Conservation (phyloP, 2,888 invertebrate species). For the Eumerus sabulonum region DNA sequence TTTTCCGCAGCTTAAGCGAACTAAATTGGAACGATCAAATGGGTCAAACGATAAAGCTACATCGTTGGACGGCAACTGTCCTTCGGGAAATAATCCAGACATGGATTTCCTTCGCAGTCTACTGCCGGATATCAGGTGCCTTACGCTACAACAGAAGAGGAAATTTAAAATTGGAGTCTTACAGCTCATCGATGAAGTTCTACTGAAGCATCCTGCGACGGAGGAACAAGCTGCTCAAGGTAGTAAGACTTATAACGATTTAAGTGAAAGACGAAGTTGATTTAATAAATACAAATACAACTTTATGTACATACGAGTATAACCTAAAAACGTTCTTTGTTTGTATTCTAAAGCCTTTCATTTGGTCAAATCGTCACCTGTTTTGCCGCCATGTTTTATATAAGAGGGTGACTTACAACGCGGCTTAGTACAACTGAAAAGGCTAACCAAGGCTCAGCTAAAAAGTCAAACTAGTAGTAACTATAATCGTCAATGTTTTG, state of each 20-base stretch:
- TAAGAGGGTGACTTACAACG: no score
- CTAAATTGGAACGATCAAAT: conserved; percentile 75
- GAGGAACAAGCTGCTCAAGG: conserved; percentile 30
- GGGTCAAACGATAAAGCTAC: conserved; percentile 69
- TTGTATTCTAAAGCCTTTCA: no score
- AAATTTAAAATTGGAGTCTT: conserved; percentile 81
- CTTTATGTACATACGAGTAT: no score
- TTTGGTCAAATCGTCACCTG: no score
- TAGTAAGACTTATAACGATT: conserved; percentile 22
- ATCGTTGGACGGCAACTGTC: conserved; percentile 54
- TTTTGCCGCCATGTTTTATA: no score
- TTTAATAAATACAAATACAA: no score
- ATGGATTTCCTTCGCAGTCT: conserved; percentile 81
- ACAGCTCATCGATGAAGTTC: conserved; percentile 79
- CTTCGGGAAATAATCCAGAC: conserved; percentile 73
- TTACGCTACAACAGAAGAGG: conserved; percentile 80
- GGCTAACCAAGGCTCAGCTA: no score
- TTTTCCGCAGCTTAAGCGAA: conserved; percentile 73
- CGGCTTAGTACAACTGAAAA: no score
- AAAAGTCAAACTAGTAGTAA: no score
- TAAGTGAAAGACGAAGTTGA: background rate
- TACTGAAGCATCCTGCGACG: conserved; percentile 74
- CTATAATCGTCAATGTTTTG: no score
- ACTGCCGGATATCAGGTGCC: conserved; percentile 80
- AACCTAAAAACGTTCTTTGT: no score